These are phyloP conservation scores for Rhadina sibilatrix DNA, from an alignment of 2,113 vertebrate genomes.

Conservation along the genomic window DNA sequence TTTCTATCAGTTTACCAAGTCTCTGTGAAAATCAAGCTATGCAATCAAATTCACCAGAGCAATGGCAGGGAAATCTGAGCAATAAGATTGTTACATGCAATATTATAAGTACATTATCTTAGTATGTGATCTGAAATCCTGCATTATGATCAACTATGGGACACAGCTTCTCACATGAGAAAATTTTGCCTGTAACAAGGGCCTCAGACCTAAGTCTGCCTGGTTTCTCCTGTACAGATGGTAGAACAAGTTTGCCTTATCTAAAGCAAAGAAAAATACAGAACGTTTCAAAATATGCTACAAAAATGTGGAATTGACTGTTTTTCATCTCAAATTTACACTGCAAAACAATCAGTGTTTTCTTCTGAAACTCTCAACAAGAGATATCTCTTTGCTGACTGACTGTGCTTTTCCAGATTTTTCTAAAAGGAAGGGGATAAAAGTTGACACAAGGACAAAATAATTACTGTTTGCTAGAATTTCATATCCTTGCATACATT, in stretches of 20 bases:
- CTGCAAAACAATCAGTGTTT: background rate
- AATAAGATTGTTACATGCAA: background rate
- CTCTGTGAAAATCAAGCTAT: background rate
- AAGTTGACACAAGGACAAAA: background rate
- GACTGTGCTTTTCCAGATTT: background rate
- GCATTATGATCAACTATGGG: accelerated
- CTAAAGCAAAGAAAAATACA: background rate
- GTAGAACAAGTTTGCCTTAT: background rate
- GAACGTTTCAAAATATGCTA: background rate
- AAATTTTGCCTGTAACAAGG: background rate
- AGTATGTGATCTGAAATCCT: background rate
- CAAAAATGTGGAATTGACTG: background rate
- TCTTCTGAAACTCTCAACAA: background rate
- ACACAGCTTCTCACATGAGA: background rate
- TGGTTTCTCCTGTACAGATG: background rate
- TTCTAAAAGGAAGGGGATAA: background rate
- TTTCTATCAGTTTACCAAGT: background rate
- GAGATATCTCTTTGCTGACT: background rate
- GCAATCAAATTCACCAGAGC: background rate
- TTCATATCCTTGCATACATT: background rate
- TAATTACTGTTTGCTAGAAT: background rate
- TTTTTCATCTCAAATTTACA: background rate
- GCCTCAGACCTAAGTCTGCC: background rate
- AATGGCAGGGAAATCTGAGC: background rate
- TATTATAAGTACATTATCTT: background rate